phyloP scores from a whole-genome alignment of 2,797 vertebrate species.

The Denticeps clupeoides region DNA sequence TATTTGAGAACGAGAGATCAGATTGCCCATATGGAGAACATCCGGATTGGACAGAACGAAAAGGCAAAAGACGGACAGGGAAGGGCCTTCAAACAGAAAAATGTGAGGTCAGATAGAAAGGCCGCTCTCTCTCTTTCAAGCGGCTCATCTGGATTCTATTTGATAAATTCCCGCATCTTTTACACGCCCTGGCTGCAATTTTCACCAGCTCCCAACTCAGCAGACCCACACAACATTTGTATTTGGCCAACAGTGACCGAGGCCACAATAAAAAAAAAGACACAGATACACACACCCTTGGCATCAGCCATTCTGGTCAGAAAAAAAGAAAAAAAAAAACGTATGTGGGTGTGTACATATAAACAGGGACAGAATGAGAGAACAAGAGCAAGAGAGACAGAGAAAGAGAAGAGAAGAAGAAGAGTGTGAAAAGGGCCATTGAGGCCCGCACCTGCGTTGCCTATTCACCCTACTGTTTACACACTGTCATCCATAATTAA shows the following conservation, averaged over 20 bases:
- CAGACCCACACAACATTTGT: slow-evolving; percentile 23
- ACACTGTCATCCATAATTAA: slow-evolving; percentile 97
- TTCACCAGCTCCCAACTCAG: slow-evolving; percentile 50
- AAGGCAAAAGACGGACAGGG: slow-evolving; percentile 32
- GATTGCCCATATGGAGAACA: no score
- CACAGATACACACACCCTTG: slow-evolving; percentile 17
- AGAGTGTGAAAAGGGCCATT: slow-evolving; percentile 80
- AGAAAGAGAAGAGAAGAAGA: slow-evolving; percentile 10
- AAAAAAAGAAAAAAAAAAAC: slow-evolving; percentile 11
- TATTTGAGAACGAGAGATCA: no score
- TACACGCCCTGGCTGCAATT: slow-evolving; percentile 52
- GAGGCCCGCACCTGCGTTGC: slow-evolving; percentile 84
- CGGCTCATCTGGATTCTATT: slow-evolving; percentile 64
- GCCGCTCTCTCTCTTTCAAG: slow-evolving; percentile 48
- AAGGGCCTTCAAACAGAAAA: slow-evolving; percentile 40
- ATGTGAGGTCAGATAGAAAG: slow-evolving; percentile 50
- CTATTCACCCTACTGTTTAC: slow-evolving; percentile 96
- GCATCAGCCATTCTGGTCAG: no score
- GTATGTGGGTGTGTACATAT: slow-evolving; percentile 5
- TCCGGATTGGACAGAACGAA: slow-evolving; percentile 5
- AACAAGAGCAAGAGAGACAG: slow-evolving; percentile 8
- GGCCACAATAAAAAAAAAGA: slow-evolving; percentile 20
- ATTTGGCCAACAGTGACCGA: slow-evolving; percentile 24
- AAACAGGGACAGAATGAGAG: slow-evolving; percentile 9
- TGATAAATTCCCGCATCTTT: slow-evolving; percentile 65